A percentile compares a stretch with the other conserved stretches of the same genome.
These are phyloP conservation scores for Falco punctatus DNA, from an alignment of 2,113 vertebrate species.

Conservation along the genomic window DNA sequence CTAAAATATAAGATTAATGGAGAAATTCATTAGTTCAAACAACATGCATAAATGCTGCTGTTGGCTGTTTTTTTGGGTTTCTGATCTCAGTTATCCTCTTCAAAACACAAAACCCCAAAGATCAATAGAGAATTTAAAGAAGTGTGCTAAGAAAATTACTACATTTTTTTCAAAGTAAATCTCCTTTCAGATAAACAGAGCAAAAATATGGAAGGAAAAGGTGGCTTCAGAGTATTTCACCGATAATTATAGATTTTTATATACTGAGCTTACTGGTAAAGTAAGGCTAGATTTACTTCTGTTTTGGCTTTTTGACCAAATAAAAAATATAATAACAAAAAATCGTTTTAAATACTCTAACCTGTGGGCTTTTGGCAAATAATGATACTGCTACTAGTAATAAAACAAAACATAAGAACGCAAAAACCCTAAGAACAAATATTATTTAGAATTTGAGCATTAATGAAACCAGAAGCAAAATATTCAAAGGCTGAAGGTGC, in stretches of 20 bases:
- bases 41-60: conserved; percentile 8
- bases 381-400: background rate
- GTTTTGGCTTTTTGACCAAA: background rate
- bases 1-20: conserved; percentile 27
- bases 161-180: background rate
- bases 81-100: conserved; percentile 11
- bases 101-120: background rate
- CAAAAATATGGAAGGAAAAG: conserved; percentile 18
- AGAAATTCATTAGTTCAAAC: conserved; percentile 36
- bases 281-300: background rate
- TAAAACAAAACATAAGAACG: background rate
- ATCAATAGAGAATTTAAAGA: background rate
- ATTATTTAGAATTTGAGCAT: background rate
- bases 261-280: background rate
- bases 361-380: background rate
- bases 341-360: background rate
- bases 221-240: background rate
- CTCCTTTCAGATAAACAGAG: background rate
- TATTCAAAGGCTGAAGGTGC: background rate
- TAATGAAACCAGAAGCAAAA: background rate
- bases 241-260: background rate
- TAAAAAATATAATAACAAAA: background rate
- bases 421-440: background rate
- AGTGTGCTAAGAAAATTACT: background rate
- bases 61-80: background rate